Percentiles rank a stretch among this genome's conserved stretches.
Evolutionary conservation across 2,113 vertebrate species (phyloP).

Genomic region (Charadrius vociferus): DNA sequence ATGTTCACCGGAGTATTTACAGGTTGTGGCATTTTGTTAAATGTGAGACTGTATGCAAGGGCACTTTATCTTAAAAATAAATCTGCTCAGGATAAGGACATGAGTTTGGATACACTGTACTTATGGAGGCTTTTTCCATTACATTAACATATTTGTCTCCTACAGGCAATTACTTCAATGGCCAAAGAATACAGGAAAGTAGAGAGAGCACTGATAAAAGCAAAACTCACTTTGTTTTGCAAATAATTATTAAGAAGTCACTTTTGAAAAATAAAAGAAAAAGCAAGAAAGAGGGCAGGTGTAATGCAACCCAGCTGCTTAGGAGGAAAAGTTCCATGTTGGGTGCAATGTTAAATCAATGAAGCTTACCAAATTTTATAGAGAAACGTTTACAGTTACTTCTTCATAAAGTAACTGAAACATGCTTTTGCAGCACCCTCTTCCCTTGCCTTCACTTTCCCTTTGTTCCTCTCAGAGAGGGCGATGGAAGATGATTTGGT

Average conservation of each 20-base stretch:
- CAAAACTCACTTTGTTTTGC: constrained; percentile 4
- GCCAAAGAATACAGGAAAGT: background rate
- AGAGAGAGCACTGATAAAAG: background rate
- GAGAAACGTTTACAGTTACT: background rate
- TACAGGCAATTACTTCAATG: background rate
- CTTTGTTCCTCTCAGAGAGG: background rate
- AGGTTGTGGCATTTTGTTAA: background rate
- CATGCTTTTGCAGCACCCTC: background rate
- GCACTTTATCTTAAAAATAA: constrained; percentile 16
- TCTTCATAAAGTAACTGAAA: constrained; percentile 33
- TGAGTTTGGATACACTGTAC: background rate
- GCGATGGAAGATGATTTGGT: background rate
- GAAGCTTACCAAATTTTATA: constrained; percentile 29
- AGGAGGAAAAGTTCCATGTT: constrained; percentile 5
- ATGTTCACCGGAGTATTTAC: background rate
- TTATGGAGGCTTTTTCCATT: background rate
- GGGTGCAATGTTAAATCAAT: constrained; percentile 12
- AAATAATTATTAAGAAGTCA: background rate
- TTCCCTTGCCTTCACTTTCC: background rate
- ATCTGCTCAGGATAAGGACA: background rate
- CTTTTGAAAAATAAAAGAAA: constrained; percentile 1
- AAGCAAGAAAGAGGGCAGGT: constrained; percentile 7
- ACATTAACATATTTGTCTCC: background rate
- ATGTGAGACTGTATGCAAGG: background rate
- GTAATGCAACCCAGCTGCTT: background rate